These are phyloP conservation scores for Porphyrio hochstetteri DNA, from an alignment of 2,113 vertebrate genomes.

Conservation along the genomic window DNA sequence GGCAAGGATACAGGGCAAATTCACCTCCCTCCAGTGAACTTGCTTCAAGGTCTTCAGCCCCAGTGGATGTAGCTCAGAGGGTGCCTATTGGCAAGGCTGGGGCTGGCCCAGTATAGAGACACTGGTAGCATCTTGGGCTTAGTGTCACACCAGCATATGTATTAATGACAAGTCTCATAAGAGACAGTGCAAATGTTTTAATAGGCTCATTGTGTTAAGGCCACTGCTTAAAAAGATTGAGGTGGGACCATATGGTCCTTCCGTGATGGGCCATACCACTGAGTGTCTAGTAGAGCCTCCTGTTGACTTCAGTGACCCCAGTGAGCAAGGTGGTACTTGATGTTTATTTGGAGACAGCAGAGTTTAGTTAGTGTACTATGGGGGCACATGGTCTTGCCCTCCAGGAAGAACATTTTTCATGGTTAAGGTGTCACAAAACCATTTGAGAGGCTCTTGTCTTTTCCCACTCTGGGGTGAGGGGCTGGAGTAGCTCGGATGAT, in stretches of 20 bases:
- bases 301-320: background rate
- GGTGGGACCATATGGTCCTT: background rate
- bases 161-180: background rate
- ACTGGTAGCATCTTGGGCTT: background rate
- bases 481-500: background rate
- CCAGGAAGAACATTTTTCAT: background rate
- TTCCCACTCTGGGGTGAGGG: background rate
- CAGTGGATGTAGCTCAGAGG: background rate
- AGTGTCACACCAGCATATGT: background rate
- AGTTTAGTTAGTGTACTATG: background rate
- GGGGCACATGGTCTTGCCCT: background rate
- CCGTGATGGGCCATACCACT: background rate
- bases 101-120: background rate
- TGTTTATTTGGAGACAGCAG: background rate
- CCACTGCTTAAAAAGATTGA: background rate
- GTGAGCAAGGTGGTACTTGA: background rate
- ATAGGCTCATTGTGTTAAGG: background rate
- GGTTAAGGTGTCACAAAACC: background rate
- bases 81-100: fast-evolving
- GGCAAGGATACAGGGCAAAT: background rate
- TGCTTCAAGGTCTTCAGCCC: background rate
- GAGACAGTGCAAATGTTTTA: background rate
- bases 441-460: background rate
- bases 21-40: background rate
- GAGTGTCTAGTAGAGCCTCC: background rate